These are phyloP conservation scores for Aepyceros melampus DNA, from an alignment of 2,113 vertebrate species.

Conservation along the genomic window DNA sequence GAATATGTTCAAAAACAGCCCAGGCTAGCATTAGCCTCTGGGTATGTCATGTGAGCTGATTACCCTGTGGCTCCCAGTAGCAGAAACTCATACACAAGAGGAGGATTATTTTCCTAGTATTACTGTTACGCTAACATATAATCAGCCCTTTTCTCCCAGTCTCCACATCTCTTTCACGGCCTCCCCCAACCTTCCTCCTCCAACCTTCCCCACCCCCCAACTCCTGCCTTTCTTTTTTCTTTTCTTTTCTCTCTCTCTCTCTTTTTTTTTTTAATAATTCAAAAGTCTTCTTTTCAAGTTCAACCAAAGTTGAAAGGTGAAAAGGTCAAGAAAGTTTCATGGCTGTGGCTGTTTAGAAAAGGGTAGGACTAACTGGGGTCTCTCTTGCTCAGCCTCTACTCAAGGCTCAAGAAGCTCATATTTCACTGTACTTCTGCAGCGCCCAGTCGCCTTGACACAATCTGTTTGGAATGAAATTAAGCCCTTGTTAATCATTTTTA, in stretches of 20 bases:
- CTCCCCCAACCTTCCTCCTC: slow-evolving; percentile 45
- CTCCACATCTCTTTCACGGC: slow-evolving; percentile 52
- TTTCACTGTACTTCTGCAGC: slow-evolving; percentile 79
- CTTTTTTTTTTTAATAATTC: slow-evolving; percentile 71
- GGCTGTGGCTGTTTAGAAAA: slow-evolving; percentile 82
- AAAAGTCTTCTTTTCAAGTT: slow-evolving; percentile 87
- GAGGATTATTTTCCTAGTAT: slow-evolving; percentile 86
- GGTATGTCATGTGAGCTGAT: slow-evolving; percentile 90
- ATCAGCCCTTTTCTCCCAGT: slow-evolving; percentile 78
- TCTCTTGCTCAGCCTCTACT: slow-evolving; percentile 77
- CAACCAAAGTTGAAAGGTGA: slow-evolving; percentile 90
- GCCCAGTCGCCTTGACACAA: slow-evolving; percentile 72
- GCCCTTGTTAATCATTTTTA: slow-evolving; percentile 83
- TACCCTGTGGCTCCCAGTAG: slow-evolving; percentile 83
- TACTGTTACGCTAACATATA: slow-evolving; percentile 85
- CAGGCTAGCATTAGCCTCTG: slow-evolving; percentile 84
- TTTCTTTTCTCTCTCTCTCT: neutral
- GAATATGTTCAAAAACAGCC: slow-evolving; percentile 81
- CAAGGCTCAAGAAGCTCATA: slow-evolving; percentile 76
- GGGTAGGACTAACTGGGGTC: slow-evolving; percentile 83
- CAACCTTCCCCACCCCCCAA: neutral
- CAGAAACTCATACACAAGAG: slow-evolving; percentile 84
- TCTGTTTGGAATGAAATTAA: slow-evolving; percentile 84
- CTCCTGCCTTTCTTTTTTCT: neutral
- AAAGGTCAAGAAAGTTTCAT: slow-evolving; percentile 89